Conservation (phyloP, 2,113 vertebrate genomes). For the Laticauda laticaudata region DNA sequence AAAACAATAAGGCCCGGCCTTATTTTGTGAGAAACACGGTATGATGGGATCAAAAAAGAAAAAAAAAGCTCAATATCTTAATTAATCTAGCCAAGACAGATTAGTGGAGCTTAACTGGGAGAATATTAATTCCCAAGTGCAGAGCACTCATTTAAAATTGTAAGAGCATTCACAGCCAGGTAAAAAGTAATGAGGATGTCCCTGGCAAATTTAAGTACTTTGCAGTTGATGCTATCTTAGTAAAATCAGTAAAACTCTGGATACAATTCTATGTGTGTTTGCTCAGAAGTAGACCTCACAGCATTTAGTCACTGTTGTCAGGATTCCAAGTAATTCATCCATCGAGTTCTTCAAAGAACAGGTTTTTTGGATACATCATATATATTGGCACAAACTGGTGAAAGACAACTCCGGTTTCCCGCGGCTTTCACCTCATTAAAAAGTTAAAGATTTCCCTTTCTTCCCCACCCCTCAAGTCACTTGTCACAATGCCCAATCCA, state of each 20-base stretch:
- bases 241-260: background rate
- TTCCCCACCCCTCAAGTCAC: too few relatives aligned
- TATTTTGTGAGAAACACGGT: too few relatives aligned
- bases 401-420: too few relatives aligned
- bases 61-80: conserved; percentile 62
- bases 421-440: too few relatives aligned
- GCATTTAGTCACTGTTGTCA: background rate
- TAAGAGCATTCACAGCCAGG: conserved; percentile 10
- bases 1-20: too few relatives aligned
- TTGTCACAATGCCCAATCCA: too few relatives aligned
- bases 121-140: conserved; percentile 49
- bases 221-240: background rate
- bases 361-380: too few relatives aligned
- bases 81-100: conserved; percentile 64
- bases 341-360: too few relatives aligned
- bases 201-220: background rate
- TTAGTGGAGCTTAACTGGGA: conserved; percentile 28
- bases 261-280: background rate
- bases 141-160: conserved; percentile 23
- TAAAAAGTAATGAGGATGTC: background rate
- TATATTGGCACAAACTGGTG: too few relatives aligned
- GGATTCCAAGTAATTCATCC: too few relatives aligned
- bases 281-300: background rate
- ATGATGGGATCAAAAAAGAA: conserved; percentile 67
- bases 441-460: too few relatives aligned